Base-by-base conservation (phyloP, 1,140 invertebrate species). In the Periplaneta americana region DNA sequence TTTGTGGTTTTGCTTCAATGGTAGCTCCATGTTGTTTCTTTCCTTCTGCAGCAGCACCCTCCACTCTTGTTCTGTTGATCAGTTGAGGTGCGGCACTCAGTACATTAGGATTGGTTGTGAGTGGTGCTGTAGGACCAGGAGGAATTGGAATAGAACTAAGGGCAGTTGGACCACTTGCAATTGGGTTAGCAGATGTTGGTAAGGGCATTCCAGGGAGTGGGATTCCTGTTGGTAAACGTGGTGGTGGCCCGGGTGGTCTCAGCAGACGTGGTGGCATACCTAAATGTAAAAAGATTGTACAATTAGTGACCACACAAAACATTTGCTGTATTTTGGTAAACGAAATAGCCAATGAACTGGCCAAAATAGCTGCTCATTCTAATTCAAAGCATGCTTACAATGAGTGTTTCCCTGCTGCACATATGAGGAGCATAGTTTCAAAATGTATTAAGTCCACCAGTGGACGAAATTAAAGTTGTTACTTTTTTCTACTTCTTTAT, bases 1-100 rank as follows among this genome's bases (percentile, higher is more conserved):
- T 98, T 89, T 98, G 97, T 2, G 97, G 97, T 88, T 98, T 98
- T 0, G 97, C 97, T 85, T 96, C 96, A 83, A 99, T 98, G 0
- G 93, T 95, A 0, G 96, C 96, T 32, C 94, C 91, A 82, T 93
- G 92, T 87, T 91, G 90, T 86, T 94, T 91, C 78, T 84, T 85
- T 57, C 34, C 83, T 84, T 33, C 84, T 81, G 33, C 84, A 39
- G 39, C 83, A 83, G 37, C 84, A 82, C 34, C 84, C 82, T 66
- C 84, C 83, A 91, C 92, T 85, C 91, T 89, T 33, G 48, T 48
- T 34, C 85, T 80, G 81, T 92, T 93, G 84, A 96, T 95, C 8
- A 96, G 91, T 85, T 96, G 96, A 13, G 96, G 96, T 1, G 93
- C 95, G 39, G 96, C 96, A 79, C 93, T 93, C 28, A 97, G 88